Evolutionary conservation across 2,888 invertebrate species (phyloP).

Genomic region (Ophraella communa): DNA sequence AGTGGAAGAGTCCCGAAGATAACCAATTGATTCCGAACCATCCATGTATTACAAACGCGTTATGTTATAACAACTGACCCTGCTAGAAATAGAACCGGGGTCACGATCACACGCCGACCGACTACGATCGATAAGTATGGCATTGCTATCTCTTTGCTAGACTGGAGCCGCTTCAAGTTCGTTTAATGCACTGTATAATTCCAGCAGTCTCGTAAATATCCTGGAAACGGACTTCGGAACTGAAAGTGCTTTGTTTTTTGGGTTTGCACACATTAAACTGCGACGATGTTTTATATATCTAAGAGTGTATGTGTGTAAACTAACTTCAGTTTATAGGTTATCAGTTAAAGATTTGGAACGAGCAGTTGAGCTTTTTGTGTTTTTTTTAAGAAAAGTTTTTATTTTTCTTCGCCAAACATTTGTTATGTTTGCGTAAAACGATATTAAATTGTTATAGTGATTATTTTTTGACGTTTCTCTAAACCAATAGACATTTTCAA

Average conservation of each 20-base stretch:
- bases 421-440: no score
- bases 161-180: slow-evolving; percentile 30
- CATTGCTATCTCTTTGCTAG: slow-evolving; percentile 33
- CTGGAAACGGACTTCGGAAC: slow-evolving; percentile 10
- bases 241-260: slow-evolving; percentile 17
- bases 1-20: no score
- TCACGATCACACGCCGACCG: slow-evolving; percentile 33
- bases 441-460: no score
- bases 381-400: no score
- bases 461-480: no score
- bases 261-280: neutral
- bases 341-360: neutral
- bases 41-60: neutral
- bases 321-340: neutral
- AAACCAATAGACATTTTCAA: no score
- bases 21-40: neutral
- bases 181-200: slow-evolving; percentile 35
- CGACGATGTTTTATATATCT: neutral
- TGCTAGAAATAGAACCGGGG: slow-evolving; percentile 34
- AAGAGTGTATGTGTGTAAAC: no score
- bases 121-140: slow-evolving; percentile 34
- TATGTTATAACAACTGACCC: slow-evolving; percentile 32
- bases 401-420: no score
- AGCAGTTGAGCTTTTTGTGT: no score
- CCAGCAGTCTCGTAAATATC: slow-evolving; percentile 25